These are phyloP conservation scores for Trinectes maculatus DNA, from an alignment of 2,113 vertebrate species.

Conservation along the genomic window DNA sequence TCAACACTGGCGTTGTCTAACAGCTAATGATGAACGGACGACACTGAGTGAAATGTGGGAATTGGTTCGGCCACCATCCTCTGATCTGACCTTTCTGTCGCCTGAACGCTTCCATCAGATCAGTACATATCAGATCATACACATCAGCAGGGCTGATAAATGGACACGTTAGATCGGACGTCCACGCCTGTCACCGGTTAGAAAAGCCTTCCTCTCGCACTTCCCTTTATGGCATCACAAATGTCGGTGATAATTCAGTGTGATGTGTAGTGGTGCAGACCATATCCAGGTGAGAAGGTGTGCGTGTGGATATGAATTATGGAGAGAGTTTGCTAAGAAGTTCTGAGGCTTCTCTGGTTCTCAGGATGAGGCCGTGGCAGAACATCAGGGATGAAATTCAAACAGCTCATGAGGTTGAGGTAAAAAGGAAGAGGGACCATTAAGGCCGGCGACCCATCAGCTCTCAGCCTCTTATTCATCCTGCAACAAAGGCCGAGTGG, in stretches of 20 bases:
- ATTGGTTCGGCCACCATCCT: no score
- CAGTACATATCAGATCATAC: no score
- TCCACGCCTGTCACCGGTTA: no score
- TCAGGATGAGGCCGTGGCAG: conserved; percentile 30
- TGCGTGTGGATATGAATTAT: conserved; percentile 49
- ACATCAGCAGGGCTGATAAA: no score
- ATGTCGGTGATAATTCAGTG: background rate
- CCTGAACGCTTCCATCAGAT: no score
- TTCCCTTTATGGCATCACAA: conserved; percentile 14
- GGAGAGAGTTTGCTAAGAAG: conserved; percentile 32
- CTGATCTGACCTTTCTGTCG: no score
- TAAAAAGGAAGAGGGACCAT: conserved; percentile 40
- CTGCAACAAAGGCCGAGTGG: conserved; percentile 52
- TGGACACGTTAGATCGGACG: no score
- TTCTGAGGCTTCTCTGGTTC: conserved; percentile 30
- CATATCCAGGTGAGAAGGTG: background rate
- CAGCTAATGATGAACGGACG: no score
- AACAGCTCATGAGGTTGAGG: conserved; percentile 32
- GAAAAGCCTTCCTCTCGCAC: no score
- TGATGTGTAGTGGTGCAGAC: conserved; percentile 8
- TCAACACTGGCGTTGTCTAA: no score
- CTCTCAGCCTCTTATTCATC: conserved; percentile 65
- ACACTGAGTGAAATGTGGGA: no score
- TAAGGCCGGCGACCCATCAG: conserved; percentile 56
- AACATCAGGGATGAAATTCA: conserved; percentile 57